A percentile compares a stretch with the other conserved stretches of the same genome.
These are phyloP conservation scores for Chloromyia formosa DNA, from an alignment of 2,888 invertebrate genomes.

Conservation along the genomic window DNA sequence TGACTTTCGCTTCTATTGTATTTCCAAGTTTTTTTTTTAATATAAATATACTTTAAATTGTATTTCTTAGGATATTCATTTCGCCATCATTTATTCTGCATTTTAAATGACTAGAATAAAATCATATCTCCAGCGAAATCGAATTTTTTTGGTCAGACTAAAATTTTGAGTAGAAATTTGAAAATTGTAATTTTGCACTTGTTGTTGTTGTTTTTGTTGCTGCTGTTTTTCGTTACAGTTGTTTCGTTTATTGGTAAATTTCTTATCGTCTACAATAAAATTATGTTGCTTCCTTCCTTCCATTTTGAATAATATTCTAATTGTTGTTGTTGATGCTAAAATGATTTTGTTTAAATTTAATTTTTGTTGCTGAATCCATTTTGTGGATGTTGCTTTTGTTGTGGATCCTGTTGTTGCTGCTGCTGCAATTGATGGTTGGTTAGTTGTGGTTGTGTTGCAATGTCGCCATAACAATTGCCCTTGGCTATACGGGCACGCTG, in stretches of 20 bases:
- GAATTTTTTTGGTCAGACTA: conserved; percentile 46
- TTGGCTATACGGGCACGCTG: conserved; percentile 48
- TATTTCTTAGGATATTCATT: conserved; percentile 20
- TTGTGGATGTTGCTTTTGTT: conserved; percentile 38
- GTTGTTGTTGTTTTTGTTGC: conserved; percentile 44
- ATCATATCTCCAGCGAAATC: conserved; percentile 40
- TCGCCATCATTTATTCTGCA: not conserved
- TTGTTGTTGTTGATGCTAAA: conserved; percentile 42
- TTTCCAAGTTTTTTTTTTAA: not conserved
- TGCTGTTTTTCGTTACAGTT: conserved; percentile 37
- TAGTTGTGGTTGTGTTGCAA: conserved; percentile 31
- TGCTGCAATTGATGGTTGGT: conserved; percentile 5
- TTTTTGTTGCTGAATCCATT: conserved; percentile 36
- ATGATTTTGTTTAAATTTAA: conserved; percentile 40
- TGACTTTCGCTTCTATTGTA: not conserved
- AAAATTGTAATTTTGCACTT: conserved; percentile 47
- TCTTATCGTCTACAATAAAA: conserved; percentile 37
- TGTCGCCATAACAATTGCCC: conserved; percentile 49
- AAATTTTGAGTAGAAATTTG: conserved; percentile 48
- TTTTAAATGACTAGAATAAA: conserved; percentile 17
- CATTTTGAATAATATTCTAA: conserved; percentile 37
- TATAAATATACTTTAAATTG: not conserved
- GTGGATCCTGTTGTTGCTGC: conserved; percentile 29
- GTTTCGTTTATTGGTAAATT: conserved; percentile 21
- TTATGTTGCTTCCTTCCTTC: conserved; percentile 37